phyloP scores from a whole-genome alignment of 2,113 vertebrate genomes.

The Poeciliopsis turrubarensis region DNA sequence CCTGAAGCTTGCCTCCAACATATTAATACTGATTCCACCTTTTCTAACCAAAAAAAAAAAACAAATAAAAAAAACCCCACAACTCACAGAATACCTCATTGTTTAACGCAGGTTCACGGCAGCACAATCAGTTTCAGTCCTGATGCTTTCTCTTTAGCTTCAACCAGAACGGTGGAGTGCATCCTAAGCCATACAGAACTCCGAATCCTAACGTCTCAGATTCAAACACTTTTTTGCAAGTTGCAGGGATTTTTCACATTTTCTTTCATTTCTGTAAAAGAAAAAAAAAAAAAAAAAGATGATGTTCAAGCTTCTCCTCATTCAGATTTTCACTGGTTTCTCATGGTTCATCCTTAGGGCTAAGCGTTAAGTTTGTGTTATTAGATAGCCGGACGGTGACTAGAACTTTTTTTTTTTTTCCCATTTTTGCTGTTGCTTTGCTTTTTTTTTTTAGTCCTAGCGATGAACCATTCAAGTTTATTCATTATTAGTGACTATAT shows the following conservation, averaged over 20 bases:
- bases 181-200: constrained; percentile 16
- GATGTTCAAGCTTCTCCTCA: constrained; percentile 44
- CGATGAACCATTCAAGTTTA: constrained; percentile 65
- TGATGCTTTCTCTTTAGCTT: neutral
- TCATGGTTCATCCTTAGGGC: constrained; percentile 42
- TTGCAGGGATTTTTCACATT: constrained; percentile 65
- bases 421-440: constrained; percentile 53
- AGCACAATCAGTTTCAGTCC: constrained; percentile 20
- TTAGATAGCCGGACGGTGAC: constrained; percentile 53
- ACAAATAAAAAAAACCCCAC: constrained; percentile 6
- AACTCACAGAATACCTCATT: constrained; percentile 9
- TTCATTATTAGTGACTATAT: constrained; percentile 35
- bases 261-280: constrained; percentile 28
- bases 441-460: constrained; percentile 63
- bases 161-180: neutral
- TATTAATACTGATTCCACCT: neutral
- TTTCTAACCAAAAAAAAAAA: constrained; percentile 31
- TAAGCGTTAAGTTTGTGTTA: constrained; percentile 52
- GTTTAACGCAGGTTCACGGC: constrained; percentile 6
- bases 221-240: constrained; percentile 44
- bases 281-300: neutral
- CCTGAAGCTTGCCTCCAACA: neutral
- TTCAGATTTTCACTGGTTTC: constrained; percentile 54
- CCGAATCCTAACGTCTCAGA: constrained; percentile 47
- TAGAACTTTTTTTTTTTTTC: constrained; percentile 42